phyloP scores from a whole-genome alignment of 2,888 invertebrate species.

The Megalurothrips usitatus region DNA sequence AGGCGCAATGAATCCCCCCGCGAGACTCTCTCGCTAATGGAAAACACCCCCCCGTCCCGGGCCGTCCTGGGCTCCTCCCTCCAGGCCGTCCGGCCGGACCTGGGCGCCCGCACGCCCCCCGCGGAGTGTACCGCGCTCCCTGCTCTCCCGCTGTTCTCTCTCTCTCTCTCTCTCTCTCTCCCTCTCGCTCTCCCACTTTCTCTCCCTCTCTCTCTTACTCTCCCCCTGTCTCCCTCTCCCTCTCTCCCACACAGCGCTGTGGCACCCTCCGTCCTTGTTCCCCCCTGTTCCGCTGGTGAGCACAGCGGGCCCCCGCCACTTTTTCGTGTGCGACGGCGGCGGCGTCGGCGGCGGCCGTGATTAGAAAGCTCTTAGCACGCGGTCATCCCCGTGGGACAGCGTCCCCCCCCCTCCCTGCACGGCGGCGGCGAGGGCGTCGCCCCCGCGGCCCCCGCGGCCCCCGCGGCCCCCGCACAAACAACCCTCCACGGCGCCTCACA shows the following conservation, averaged over 20 bases:
- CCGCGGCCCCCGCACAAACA: too few species aligned
- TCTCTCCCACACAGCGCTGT: neutral
- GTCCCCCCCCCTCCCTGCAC: too few species aligned
- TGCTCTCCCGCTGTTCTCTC: neutral
- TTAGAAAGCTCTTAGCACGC: too few species aligned
- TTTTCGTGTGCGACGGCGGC: too few species aligned
- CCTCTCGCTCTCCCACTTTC: neutral
- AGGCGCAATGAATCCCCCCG: constrained; percentile 5
- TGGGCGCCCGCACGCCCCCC: neutral
- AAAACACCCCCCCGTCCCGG: neutral
- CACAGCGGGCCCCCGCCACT: too few species aligned
- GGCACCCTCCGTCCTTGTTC: neutral
- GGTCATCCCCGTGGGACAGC: too few species aligned
- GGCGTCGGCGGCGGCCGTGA: too few species aligned
- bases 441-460: too few species aligned
- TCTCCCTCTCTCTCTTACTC: neutral
- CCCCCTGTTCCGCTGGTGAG: neutral
- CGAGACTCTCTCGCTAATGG: neutral
- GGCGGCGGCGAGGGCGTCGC: too few species aligned
- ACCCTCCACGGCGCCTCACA: too few species aligned
- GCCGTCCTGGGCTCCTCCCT: neutral
- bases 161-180: constrained; percentile 1
- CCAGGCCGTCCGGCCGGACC: neutral
- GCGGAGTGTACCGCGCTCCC: neutral
- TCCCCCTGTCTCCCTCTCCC: neutral